These are phyloP conservation scores for Mormyrus hasselquistii DNA, from an alignment of 2,797 vertebrate species.

Conservation along the genomic window DNA sequence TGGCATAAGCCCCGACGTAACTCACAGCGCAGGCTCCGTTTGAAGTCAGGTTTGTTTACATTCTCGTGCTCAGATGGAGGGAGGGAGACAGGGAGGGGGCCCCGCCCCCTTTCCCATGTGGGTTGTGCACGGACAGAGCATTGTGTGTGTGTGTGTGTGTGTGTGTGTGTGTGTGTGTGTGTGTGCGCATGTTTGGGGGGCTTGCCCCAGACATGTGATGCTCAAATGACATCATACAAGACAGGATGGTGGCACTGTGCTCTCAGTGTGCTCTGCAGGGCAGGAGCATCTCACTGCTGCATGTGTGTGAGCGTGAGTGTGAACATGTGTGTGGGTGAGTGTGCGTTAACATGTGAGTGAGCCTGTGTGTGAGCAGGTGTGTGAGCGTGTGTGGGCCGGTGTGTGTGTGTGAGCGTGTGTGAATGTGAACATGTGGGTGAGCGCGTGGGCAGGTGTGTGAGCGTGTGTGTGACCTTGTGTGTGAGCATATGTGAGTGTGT, in stretches of 20 bases:
- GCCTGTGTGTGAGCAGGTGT: background rate
- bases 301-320: background rate
- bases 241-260: background rate
- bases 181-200: background rate
- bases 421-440: too few relatives aligned
- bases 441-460: background rate
- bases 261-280: background rate
- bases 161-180: background rate
- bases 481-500: background rate
- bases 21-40: conserved; percentile 16
- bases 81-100: background rate
- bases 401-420: too few relatives aligned
- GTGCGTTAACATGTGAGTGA: too few relatives aligned
- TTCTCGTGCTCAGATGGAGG: conserved; percentile 48
- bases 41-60: conserved; percentile 55
- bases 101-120: conserved; percentile 9
- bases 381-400: too few relatives aligned
- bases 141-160: background rate
- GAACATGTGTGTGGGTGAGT: background rate
- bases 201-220: background rate
- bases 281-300: background rate
- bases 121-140: background rate
- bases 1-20: background rate
- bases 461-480: too few relatives aligned
- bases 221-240: conserved; percentile 13